These are phyloP conservation scores for Dermatemys mawii DNA, from an alignment of 2,113 vertebrate species.

Conservation along the genomic window DNA sequence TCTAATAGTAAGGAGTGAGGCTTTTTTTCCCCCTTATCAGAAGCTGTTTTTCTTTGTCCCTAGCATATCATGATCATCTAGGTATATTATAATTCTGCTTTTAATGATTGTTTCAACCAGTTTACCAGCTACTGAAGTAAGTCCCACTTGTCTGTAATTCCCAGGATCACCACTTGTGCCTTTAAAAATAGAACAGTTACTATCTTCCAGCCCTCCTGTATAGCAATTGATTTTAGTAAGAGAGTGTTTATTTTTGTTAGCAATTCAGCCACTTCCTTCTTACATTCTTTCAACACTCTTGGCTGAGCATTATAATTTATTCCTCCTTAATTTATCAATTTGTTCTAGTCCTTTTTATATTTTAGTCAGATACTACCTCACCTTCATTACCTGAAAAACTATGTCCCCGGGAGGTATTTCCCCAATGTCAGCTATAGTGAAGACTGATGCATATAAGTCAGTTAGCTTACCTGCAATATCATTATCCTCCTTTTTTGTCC, in stretches of 20 bases:
- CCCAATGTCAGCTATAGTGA: background rate
- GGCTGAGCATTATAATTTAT: background rate
- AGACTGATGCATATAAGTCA: background rate
- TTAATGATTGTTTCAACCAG: background rate
- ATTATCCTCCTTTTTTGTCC: background rate
- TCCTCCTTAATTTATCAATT: background rate
- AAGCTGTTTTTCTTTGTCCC: no score
- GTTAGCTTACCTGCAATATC: background rate
- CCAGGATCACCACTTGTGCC: background rate
- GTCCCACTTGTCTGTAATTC: background rate
- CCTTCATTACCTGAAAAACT: background rate
- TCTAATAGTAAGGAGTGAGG: background rate
- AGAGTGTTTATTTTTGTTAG: background rate
- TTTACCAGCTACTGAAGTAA: background rate
- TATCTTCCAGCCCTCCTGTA: accelerated
- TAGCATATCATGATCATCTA: background rate
- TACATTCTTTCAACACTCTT: background rate
- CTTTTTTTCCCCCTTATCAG: background rate
- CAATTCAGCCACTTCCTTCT: background rate
- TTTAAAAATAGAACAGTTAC: background rate
- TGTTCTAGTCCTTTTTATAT: background rate
- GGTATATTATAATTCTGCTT: background rate
- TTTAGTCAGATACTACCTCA: background rate
- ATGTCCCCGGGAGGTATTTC: background rate
- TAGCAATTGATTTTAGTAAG: background rate